A percentile compares a stretch with the other conserved stretches of the same genome.
phyloP scores from a whole-genome alignment of 2,888 invertebrate species.

The Campoplex capitator region DNA sequence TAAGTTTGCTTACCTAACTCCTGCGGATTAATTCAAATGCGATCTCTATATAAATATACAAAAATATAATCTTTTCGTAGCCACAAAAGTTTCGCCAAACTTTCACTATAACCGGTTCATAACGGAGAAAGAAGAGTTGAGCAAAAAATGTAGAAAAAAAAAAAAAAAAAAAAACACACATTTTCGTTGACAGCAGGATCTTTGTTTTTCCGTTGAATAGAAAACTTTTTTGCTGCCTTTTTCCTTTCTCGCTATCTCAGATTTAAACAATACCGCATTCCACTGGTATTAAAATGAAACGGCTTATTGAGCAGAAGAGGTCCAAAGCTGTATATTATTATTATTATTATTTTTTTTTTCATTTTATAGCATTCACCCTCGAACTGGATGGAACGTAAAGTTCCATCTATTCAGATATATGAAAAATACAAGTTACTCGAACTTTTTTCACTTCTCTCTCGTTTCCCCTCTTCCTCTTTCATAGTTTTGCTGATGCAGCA shows the following conservation, averaged over 20 bases:
- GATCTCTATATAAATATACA: background rate
- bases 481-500: conserved; percentile 5
- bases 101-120: conserved; percentile 42
- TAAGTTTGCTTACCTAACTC: conserved; percentile 14
- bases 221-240: conserved; percentile 38
- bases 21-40: background rate
- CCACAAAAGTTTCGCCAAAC: conserved; percentile 50
- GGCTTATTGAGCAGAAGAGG: conserved; percentile 30
- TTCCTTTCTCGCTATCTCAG: background rate
- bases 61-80: conserved; percentile 11
- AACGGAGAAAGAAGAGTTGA: background rate
- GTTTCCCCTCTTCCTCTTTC: background rate
- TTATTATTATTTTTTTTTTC: too few relatives aligned
- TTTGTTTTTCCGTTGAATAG: conserved; percentile 44
- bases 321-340: too few relatives aligned
- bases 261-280: conserved; percentile 2
- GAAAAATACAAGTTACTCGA: background rate
- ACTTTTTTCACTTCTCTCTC: background rate
- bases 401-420: too few relatives aligned
- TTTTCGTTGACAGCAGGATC: background rate
- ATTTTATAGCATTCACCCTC: too few relatives aligned
- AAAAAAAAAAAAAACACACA: background rate
- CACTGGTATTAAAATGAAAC: conserved; percentile 48
- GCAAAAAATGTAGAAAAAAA: background rate
- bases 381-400: background rate